phyloP scores from a whole-genome alignment of 2,888 invertebrate genomes.

The Ochlodes sylvanus region DNA sequence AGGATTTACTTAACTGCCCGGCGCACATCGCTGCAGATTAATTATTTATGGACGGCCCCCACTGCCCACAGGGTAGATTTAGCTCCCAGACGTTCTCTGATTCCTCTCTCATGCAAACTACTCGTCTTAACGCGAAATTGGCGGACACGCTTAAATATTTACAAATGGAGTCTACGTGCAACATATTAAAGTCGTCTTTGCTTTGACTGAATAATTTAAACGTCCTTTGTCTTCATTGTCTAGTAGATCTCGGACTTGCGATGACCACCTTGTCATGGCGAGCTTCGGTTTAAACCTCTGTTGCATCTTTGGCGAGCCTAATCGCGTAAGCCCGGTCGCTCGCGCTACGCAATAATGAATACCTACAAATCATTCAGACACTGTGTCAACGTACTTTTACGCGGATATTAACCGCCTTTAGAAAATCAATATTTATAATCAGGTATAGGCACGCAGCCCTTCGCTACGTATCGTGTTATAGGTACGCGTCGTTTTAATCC shows the following conservation, averaged over 20 bases:
- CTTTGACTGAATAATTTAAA: slow-evolving; percentile 77
- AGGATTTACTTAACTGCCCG: slow-evolving; percentile 76
- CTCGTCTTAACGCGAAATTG: slow-evolving; percentile 80
- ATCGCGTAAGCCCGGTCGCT: slow-evolving; percentile 74
- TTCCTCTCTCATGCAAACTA: slow-evolving; percentile 82
- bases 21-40: slow-evolving; percentile 79
- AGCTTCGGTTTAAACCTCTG: slow-evolving; percentile 80
- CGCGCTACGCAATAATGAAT: slow-evolving; percentile 68
- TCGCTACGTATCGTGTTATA: slow-evolving; percentile 70
- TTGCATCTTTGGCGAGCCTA: slow-evolving; percentile 79
- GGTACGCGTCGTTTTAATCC: slow-evolving; percentile 85
- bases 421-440: slow-evolving; percentile 48
- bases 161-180: slow-evolving; percentile 68
- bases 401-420: slow-evolving; percentile 38
- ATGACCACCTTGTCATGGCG: slow-evolving; percentile 84
- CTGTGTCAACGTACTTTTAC: slow-evolving; percentile 38
- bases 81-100: slow-evolving; percentile 78
- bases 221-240: slow-evolving; percentile 82
- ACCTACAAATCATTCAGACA: slow-evolving; percentile 54
- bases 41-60: slow-evolving; percentile 80
- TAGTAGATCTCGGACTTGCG: slow-evolving; percentile 78
- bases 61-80: slow-evolving; percentile 72
- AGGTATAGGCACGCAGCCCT: slow-evolving; percentile 49
- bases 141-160: slow-evolving; percentile 75
- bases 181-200: slow-evolving; percentile 76